Percentiles rank a stretch among this genome's conserved stretches.
Conservation (phyloP, 2,797 vertebrate species). For the Hippoglossus hippoglossus region DNA sequence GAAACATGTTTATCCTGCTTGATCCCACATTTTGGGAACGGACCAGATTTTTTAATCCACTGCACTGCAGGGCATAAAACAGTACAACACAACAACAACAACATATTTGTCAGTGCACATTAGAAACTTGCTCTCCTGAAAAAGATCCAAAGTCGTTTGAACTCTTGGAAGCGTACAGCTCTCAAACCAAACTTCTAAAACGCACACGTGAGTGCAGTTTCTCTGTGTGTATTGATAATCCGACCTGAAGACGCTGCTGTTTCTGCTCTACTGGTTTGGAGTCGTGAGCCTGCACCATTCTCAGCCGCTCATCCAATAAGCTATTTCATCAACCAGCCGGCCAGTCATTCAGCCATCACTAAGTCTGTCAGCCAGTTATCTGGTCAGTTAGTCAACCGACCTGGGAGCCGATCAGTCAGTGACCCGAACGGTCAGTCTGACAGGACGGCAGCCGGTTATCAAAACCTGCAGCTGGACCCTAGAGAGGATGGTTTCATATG, state of each 20-base stretch:
- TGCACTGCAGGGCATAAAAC: slow-evolving; percentile 33
- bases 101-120: slow-evolving; percentile 46
- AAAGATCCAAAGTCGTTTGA: slow-evolving; percentile 41
- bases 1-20: slow-evolving; percentile 53
- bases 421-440: slow-evolving; percentile 49
- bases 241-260: slow-evolving; percentile 39
- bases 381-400: slow-evolving; percentile 74
- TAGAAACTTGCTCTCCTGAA: slow-evolving; percentile 37
- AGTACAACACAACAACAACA: slow-evolving; percentile 36
- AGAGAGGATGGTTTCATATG: slow-evolving; percentile 4
- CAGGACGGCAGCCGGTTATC: slow-evolving; percentile 59
- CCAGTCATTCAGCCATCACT: slow-evolving; percentile 63
- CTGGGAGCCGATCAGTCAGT: slow-evolving; percentile 57
- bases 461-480: slow-evolving; percentile 39
- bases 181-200: slow-evolving; percentile 38
- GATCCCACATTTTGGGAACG: slow-evolving; percentile 49
- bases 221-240: slow-evolving; percentile 50
- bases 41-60: slow-evolving; percentile 58
- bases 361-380: slow-evolving; percentile 75
- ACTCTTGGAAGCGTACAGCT: slow-evolving; percentile 26
- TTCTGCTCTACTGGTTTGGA: slow-evolving; percentile 53
- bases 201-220: slow-evolving; percentile 7
- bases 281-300: slow-evolving; percentile 55
- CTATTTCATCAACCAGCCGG: slow-evolving; percentile 63
- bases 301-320: slow-evolving; percentile 48